Base-by-base conservation (phyloP, 2,888 invertebrate species). In the Tuberolachnus salignus region DNA sequence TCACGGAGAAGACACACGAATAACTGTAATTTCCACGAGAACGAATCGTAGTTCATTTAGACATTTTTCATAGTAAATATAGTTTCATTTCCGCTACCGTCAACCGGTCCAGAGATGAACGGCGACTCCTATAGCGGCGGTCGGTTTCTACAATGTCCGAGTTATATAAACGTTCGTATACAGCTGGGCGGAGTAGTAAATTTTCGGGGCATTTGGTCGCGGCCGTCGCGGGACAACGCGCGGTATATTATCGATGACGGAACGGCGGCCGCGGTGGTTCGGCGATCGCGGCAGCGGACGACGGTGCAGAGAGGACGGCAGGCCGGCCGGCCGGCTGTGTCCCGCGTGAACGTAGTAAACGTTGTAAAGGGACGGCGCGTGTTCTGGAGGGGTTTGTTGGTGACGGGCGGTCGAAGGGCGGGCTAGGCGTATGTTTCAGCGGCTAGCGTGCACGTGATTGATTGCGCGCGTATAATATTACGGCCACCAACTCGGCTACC, bases 281-380 rank as follows among this genome's bases (percentile, higher is more conserved):
- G n/a, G n/a, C n/a, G n/a, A n/a, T n/a, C n/a, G n/a, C n/a, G n/a
- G n/a, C n/a, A n/a, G n/a, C 21, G 26, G 4, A 11, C 34, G 14
- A 9, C 16, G 26, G 59, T 4, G 34, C 16, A 16, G 59, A 26
- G 8, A 9, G 44, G 0, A 34, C 34, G 34, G 34, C 57, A 13
- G 57, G 14, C 59, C 26, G n/a, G n/a, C n/a, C n/a, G n/a, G 8
- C 42, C 16, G n/a, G 34, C 6, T 6, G 66, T 13, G 34, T 59
- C 26, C 42, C 19, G 66, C n/a, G 46, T n/a, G 57, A 57, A 71
- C 57, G 70, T 57, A 46, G 70, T 71, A 71, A 26, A 57, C 16
- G 55, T 57, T 85, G 61, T 2, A n/a, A 10, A 59, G 51, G 61
- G 16, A 4, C 14, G 72, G 67, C n/a, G 19, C 13, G 67, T 23